Evolutionary conservation across 2,888 invertebrate genomes (phyloP).

Genomic region (Tachina fera): DNA sequence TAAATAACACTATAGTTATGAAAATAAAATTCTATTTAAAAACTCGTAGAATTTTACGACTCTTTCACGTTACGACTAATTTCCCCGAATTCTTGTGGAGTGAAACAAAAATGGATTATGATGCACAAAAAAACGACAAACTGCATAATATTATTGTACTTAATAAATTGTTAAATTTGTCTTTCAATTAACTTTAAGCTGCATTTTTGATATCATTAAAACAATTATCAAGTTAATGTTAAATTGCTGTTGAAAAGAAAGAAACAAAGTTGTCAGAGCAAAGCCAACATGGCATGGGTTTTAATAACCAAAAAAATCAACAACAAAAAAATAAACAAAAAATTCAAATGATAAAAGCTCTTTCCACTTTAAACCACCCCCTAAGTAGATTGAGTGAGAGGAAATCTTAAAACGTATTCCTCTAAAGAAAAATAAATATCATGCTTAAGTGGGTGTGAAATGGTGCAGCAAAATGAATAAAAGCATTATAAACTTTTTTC

Average conservation of each 20-base stretch:
- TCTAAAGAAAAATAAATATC: slow-evolving; percentile 17
- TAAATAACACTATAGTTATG: slow-evolving; percentile 5
- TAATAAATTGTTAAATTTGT: slow-evolving; percentile 44
- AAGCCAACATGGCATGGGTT: slow-evolving; percentile 54
- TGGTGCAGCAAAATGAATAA: slow-evolving; percentile 33
- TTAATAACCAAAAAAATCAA: slow-evolving; percentile 23
- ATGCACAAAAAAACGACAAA: slow-evolving; percentile 12
- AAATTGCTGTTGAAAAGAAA: slow-evolving; percentile 24
- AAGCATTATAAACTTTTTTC: not conserved
- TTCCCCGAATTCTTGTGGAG: slow-evolving; percentile 16
- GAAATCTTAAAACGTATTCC: slow-evolving; percentile 15
- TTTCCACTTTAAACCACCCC: slow-evolving; percentile 7
- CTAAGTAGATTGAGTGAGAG: not conserved
- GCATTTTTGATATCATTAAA: slow-evolving; percentile 49
- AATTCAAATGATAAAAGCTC: slow-evolving; percentile 24
- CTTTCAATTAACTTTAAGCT: slow-evolving; percentile 59
- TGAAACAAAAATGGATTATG: not conserved
- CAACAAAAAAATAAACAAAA: not conserved
- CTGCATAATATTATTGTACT: slow-evolving; percentile 25
- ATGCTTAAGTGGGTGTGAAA: slow-evolving; percentile 64
- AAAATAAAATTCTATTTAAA: slow-evolving; percentile 33
- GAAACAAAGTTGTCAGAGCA: slow-evolving; percentile 45
- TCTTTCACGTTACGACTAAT: not conserved
- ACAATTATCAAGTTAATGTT: slow-evolving; percentile 55
- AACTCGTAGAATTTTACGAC: slow-evolving; percentile 45